Conservation (phyloP, 2,113 vertebrate species). For the Chelonoidis abingdonii region DNA sequence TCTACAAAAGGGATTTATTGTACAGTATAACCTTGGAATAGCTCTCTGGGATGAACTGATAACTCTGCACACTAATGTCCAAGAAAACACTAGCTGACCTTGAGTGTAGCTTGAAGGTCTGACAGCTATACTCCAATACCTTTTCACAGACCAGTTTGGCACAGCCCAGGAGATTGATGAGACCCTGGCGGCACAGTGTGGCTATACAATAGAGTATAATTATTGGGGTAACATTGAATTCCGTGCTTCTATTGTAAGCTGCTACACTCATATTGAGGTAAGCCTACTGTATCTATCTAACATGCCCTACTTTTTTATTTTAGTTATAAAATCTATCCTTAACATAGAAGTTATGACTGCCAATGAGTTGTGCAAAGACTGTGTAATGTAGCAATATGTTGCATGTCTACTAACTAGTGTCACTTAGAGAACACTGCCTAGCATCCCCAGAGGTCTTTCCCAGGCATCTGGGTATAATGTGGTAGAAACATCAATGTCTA, state of each 20-base stretch:
- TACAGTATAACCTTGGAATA: not conserved
- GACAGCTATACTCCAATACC: not conserved
- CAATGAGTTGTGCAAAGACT: not conserved
- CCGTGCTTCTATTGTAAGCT: conserved; percentile 63
- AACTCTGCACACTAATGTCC: not conserved
- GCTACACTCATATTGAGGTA: conserved; percentile 52
- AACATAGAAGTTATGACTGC: too few species aligned
- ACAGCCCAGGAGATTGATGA: conserved; percentile 36
- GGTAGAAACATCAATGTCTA: not conserved
- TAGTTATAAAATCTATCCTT: not conserved
- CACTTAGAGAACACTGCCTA: not conserved
- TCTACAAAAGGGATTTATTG: not conserved
- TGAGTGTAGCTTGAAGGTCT: not conserved
- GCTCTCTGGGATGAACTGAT: not conserved
- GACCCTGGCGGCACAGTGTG: conserved; percentile 54
- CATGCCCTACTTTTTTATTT: not conserved
- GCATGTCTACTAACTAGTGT: too few species aligned
- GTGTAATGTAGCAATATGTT: not conserved
- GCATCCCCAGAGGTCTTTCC: not conserved
- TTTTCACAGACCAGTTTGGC: conserved; percentile 48
- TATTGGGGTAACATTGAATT: conserved; percentile 20
- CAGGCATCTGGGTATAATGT: not conserved
- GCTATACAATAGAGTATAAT: conserved; percentile 39
- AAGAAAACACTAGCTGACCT: not conserved
- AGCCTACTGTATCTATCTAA: not conserved